Base-by-base conservation (phyloP, 2,888 invertebrate genomes). In the Dolichomitus sp. region DNA sequence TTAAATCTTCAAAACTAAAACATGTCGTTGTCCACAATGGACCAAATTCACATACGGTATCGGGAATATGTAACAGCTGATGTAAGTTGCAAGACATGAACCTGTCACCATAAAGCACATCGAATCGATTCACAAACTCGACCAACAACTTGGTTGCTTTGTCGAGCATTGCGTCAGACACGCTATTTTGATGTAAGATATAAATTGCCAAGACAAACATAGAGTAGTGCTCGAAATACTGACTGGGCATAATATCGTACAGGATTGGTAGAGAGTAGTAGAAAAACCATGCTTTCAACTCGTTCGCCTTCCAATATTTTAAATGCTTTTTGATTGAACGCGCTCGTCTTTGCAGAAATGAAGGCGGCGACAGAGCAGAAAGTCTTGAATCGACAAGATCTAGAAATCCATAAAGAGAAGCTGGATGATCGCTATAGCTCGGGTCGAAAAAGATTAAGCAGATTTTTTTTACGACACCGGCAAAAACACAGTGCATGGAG, bases 151-250 rank as follows among this genome's bases (percentile, higher is more conserved):
- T n/a, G n/a, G n/a, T n/a, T n/a, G n/a, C n/a, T n/a, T n/a, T n/a
- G n/a, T n/a, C n/a, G n/a, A n/a, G n/a, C n/a, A n/a, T n/a, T n/a
- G n/a, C n/a, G n/a, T n/a, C n/a, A n/a, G n/a, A n/a, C n/a, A n/a
- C 80, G 30, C 83, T 83, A 9, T 63, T n/a, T 48, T 76, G 59
- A 61, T 75, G 80, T 5, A 87, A 17, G 0, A 87, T 12, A 14
- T 75, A 73, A 11, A 89, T 83, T 9, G 74, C 86, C 4, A 63
- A 30, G 4, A 87, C 86, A 27, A 88, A 65, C 9, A 76, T 57
- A 12, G 57, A 52, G 69, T 87, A 81, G 69, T 88, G 86, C 7
- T 84, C 14, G 23, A 87, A 84, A 74, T 83, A 86, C 9, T 74
- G 50, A 1, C 50, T 5, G 7, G 6, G 6, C 87, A 88, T 85